Conservation (phyloP, 53 echinoderm and acorn worm genomes). For the Luidia sarsii region DNA sequence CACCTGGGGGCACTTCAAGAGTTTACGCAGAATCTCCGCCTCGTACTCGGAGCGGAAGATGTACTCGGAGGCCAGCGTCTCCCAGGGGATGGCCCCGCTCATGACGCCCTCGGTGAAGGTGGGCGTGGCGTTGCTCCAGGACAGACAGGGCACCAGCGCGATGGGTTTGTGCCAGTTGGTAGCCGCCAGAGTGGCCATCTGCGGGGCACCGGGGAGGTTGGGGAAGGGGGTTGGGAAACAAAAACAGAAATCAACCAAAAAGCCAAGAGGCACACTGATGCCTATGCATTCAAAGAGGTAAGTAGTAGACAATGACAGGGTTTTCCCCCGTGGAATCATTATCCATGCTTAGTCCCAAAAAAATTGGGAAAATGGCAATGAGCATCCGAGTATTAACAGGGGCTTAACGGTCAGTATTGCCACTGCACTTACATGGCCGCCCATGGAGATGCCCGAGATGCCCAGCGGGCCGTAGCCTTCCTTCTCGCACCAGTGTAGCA, state of each 20-base stretch:
- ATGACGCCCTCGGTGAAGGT: conserved; percentile 84
- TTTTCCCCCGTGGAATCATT: no score
- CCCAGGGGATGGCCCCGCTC: conserved; percentile 84
- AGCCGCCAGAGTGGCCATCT: conserved; percentile 88
- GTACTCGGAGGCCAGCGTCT: conserved; percentile 76
- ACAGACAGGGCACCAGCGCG: conserved; percentile 78
- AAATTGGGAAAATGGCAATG: not conserved
- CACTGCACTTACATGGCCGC: conserved; percentile 97
- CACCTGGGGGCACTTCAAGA: conserved; percentile 84
- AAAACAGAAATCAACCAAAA: not conserved
- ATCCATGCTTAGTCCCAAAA: no score
- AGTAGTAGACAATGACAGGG: no score
- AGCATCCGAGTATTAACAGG: not conserved
- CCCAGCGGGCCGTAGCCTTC: conserved; percentile 89
- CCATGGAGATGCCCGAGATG: conserved; percentile 88
- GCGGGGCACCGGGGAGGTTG: conserved; percentile 27
- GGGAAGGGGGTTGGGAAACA: not conserved
- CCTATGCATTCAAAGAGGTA: no score
- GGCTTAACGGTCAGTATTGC: not conserved
- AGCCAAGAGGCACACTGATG: no score
- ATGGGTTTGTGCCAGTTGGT: conserved; percentile 92
- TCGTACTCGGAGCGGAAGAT: conserved; percentile 78
- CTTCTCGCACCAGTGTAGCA: conserved; percentile 86
- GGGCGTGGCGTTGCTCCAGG: conserved; percentile 91
- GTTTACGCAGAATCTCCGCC: conserved; percentile 68